Base-by-base conservation (phyloP, 64 coral and sea anemone genomes). In the Pocillopora damicornis region DNA sequence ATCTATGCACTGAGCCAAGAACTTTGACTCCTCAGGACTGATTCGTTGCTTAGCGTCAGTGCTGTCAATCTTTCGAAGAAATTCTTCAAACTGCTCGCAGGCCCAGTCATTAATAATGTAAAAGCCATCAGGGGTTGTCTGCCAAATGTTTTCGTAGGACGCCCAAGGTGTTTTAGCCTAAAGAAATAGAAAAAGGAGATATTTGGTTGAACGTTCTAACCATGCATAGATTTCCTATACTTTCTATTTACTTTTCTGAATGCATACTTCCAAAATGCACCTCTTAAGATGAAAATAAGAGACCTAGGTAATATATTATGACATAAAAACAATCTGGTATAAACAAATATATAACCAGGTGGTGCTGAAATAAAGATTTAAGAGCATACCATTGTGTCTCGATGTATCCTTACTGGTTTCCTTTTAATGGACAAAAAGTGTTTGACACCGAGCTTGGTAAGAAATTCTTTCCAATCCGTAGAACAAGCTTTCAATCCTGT, bases 391-490 rank as follows among this genome's bases (percentile, higher is more conserved):
- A 89, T 65, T 15, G 7, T 86, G 30, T 51, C 79, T 45, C 89
- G 87, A 59, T 66, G 89, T 17, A 98, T 77, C 80, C 69, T 86
- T 11, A 91, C 86, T 75, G 79, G 74, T 42, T 88, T 93, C 73
- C 86, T 93, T 78, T 98, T 81, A 20, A 98, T 93, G 35, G 89
- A 79, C 15, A 98, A 75, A 76, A 93, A 98, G 25, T 93, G 79
- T 23, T 86, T 69, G 25, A 98, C 91, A 59, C 95, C 95, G 84
- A 98, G 91, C 26, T 81, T 89, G 76, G 79, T 65, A n/a, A 98
- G 88, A 35, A 98, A 98, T 36, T 77, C 78, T 71, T 93, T 81
- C 95, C 95, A 98, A 51, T 87, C 89, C 23, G 77, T 22, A n/a
- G 20, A 20, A 16, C 42, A 35, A 73, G 76, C 63, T n/a, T 86